Evolutionary conservation across 1,140 invertebrate genomes (phyloP), one percentile per base, ranked within the genome.

Genomic region (Maniola jurtina): DNA sequence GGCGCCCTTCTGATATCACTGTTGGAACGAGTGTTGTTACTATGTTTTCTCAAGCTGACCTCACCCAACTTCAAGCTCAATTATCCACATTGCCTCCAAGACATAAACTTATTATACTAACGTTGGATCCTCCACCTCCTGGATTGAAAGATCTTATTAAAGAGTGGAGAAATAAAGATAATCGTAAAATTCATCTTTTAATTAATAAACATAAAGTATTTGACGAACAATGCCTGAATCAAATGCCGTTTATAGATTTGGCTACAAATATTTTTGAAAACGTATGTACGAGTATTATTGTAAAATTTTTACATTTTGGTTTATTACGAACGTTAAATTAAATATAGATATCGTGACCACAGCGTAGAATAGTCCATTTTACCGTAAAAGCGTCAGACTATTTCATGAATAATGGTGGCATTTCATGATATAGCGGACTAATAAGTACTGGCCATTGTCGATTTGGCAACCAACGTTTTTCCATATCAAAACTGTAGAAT

Each of bases 131-230:
- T 5, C 59, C 66, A 7, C 38, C 72, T 14, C 6, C 35, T 25
- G 73, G 62, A 10, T 61, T 77, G 7, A 70, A 73, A 38, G 57
- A 61, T 13, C 50, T 73, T 5, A 88, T 91, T 76, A 84, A 71
- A 82, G 33, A 70, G 61, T 73, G 69, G 73, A 74, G 64, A 60
- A 72, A 70, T 10, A 56, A 73, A 25, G 36, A 48, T 15, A 61
- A 70, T 36, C 67, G 64, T 35, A 79, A 74, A 63, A 71, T 79
- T 40, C 70, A 61, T 16, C 34, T 79, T 35, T 56, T 76, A 11
- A 70, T 76, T 58, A 64, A 72, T n/a, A 71, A 71, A 58, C 50
- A 70, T 54, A 60, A 71, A 63, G 42, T 73, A 16, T 45, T 52
- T 47, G 66, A 68, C 15, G 64, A 79, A 8, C 61, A 72, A 67